Base-by-base conservation (phyloP, 1,140 invertebrate genomes). In the Drosophila mojavensis region DNA sequence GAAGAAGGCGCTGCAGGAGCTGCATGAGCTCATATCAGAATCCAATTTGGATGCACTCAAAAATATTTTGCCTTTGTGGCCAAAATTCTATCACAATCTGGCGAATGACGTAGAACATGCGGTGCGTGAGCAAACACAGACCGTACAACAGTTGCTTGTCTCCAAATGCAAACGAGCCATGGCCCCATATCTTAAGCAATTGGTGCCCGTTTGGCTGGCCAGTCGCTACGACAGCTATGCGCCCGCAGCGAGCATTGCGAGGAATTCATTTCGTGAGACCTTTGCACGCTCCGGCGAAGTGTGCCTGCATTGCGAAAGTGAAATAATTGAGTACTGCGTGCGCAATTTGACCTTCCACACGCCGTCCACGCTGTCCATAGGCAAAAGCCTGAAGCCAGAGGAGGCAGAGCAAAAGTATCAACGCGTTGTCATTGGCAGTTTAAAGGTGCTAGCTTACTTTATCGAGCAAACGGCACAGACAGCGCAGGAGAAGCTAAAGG, bases 1-100 rank as follows among this genome's bases (percentile, higher is more conserved):
- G 92, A 94, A 96, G 39, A 98, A 98, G 95, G 97, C 96, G 4
- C 91, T 97, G 17, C 95, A 97, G 93, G 97, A 98, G 92, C 96
- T 97, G 91, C 92, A 93, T 41, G 93, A 94, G 5, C 80, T 97
- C 4, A 95, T 96, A 71, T 93, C 94, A 78, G 93, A 94, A 69
- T 93, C 94, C 36, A 94, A 95, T 73, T 80, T 94, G 13, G 94
- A 95, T 20, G 86, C 92, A 13, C 88, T 97, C 0, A 95, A 95
- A 89, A 92, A 93, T 51, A 93, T 96, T 10, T 92, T 98, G 28
- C 95, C 95, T 5, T 95, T 95, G 82, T 98, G 97, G 97, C 95
- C 96, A 1, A 93, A 96, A 74, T 92, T 96, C 5, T 98, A 97
- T 90, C 94, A 94, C 73, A 94, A 94, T 81, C 90, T 98, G 26